Evolutionary conservation across 1,140 invertebrate species (phyloP), one percentile per base, ranked within the genome.

Genomic region (Philaenus spumarius): DNA sequence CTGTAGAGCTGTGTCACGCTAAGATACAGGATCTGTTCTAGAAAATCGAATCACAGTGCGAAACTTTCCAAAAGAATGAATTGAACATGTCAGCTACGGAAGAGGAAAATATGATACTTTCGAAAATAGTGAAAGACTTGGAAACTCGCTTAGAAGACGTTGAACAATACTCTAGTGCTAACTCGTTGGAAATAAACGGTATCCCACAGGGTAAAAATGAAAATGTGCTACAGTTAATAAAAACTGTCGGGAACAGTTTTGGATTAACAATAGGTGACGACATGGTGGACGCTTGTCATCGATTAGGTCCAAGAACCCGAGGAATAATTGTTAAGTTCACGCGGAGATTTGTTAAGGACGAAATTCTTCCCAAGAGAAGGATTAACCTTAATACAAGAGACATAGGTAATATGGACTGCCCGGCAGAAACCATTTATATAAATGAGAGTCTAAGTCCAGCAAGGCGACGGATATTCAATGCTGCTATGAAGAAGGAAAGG

Each of bases 311-410:
- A 7, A n/a, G 19, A 9, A 37, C 54, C 6, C n/a, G 37, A 3
- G 54, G 39, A 37, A 45, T 55, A 6, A 55, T 55, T 15, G 54
- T 55, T 2, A 55, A 55, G 26, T 55, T 55, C 42, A 40, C 45
- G 1, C 39, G 54, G 2, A 17, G 54, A 43, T 23, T 24, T 12
- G 5, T 43, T 24, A 55, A 55, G 19, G 54, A 55, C 11, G 20
- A 30, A 9, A 42, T 45, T 45, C 9, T 45, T 23, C 4, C 19
- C 12, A 22, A 45, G 24, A 55, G 19, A 30, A 37, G 54, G 19
- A 22, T 24, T 37, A 39, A 34, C 19, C 24, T 55, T 35, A 43
- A 37, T 12, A 43, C 40, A n/a, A 17, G 42, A 42, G 20, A 55
- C 17, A 43, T 55, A 14, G 40, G 35, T 22, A 17, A 12, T 14